Conservation (phyloP, 2,113 vertebrate species). For the Triplophysa siluroides region DNA sequence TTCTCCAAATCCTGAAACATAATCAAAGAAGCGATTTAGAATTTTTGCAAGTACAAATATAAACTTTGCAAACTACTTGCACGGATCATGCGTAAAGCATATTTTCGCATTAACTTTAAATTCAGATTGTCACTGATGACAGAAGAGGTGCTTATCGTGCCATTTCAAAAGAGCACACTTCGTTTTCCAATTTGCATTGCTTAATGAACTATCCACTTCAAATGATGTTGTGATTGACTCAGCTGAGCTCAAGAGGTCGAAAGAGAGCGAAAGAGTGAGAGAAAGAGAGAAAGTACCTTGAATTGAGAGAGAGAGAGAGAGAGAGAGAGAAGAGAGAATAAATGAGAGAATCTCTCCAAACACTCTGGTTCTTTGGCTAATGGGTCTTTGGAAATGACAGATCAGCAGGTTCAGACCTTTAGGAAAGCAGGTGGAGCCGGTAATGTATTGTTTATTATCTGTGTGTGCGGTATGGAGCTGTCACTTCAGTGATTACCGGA, state of each 20-base stretch:
- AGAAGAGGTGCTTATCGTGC: conserved; percentile 17
- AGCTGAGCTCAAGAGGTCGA: conserved; percentile 35
- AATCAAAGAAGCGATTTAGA: not conserved
- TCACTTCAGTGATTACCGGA: conserved; percentile 50
- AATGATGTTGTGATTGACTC: conserved; percentile 47
- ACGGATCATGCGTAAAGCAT: not conserved
- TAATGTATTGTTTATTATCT: conserved; percentile 36
- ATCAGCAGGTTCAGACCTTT: conserved; percentile 44
- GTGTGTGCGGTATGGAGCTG: conserved; percentile 41
- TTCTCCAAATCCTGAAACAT: not conserved
- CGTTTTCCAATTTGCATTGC: conserved; percentile 45
- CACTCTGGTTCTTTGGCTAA: conserved; percentile 22
- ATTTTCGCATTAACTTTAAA: conserved; percentile 34
- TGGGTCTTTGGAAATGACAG: conserved; percentile 46
- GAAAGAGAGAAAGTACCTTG: conserved; percentile 9
- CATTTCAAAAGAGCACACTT: conserved; percentile 37
- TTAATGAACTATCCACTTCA: conserved; percentile 50
- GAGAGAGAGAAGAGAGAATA: conserved; percentile 10
- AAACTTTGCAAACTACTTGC: not conserved
- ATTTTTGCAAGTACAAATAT: not conserved
- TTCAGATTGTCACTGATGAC: conserved; percentile 30
- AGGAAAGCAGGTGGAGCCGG: conserved; percentile 24
- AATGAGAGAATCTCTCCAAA: conserved; percentile 43
- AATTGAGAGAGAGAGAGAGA: no score
- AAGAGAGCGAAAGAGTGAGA: conserved; percentile 6